Percentiles rank a stretch among this genome's conserved stretches.
Evolutionary conservation across 2,888 invertebrate species (phyloP).

Genomic region (Pachliopta kotzebuea): DNA sequence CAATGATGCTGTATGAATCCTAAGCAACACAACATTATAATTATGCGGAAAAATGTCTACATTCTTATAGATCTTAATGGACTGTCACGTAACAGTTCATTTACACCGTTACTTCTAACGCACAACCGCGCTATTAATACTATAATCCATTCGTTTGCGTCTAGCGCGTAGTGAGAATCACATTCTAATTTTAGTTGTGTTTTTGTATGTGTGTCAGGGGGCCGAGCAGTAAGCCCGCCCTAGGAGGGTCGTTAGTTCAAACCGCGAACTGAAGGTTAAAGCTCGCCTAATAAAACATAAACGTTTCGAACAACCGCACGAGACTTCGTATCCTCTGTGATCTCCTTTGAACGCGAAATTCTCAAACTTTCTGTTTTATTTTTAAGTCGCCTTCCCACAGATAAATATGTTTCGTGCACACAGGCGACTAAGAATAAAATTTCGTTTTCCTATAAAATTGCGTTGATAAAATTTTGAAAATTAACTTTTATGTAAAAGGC

Average conservation of each 20-base stretch:
- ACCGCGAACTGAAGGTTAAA: slow-evolving; percentile 15
- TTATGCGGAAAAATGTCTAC: not conserved
- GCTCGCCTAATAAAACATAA: slow-evolving; percentile 21
- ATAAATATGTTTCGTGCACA: slow-evolving; percentile 2
- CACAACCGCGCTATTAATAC: slow-evolving; percentile 55
- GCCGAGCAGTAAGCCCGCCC: slow-evolving; percentile 64
- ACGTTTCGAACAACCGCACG: slow-evolving; percentile 2
- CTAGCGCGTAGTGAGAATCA: slow-evolving; percentile 69
- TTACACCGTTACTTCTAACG: slow-evolving; percentile 51
- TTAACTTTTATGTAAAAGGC: too few relatives aligned
- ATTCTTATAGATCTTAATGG: slow-evolving; percentile 11
- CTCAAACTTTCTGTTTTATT: slow-evolving; percentile 16
- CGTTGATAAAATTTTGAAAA: too few relatives aligned
- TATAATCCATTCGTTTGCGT: slow-evolving; percentile 63
- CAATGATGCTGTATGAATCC: too few relatives aligned
- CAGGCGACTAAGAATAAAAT: too few relatives aligned
- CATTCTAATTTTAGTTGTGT: slow-evolving; percentile 70
- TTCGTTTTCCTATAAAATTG: too few relatives aligned
- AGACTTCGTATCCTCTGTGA: slow-evolving; percentile 15
- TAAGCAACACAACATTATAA: too few relatives aligned
- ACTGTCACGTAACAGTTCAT: slow-evolving; percentile 46
- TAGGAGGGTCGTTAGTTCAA: slow-evolving; percentile 64
- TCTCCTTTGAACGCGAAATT: slow-evolving; percentile 21
- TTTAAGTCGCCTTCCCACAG: slow-evolving; percentile 20
- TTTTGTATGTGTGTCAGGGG: slow-evolving; percentile 75